phyloP scores from a whole-genome alignment of 2,113 vertebrate genomes.

The Morone chrysops region DNA sequence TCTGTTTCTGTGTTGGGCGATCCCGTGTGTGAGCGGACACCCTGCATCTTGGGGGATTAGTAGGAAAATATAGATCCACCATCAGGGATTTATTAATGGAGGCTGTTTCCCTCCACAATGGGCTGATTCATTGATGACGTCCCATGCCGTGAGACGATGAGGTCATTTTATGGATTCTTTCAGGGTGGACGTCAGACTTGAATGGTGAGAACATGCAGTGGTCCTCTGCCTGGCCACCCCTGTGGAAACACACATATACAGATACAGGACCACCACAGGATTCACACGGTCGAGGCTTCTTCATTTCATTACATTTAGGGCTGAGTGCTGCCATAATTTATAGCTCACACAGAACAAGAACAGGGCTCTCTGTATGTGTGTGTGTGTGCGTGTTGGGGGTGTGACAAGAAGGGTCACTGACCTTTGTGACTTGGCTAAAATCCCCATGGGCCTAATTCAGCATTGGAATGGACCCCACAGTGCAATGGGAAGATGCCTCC shows the following conservation, averaged over 20 bases:
- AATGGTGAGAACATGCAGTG: slow-evolving; percentile 72
- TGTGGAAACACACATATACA: slow-evolving; percentile 39
- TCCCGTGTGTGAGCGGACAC: slow-evolving; percentile 21
- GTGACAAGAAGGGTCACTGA: slow-evolving; percentile 77
- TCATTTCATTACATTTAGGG: slow-evolving; percentile 66
- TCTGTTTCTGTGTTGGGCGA: slow-evolving; percentile 37
- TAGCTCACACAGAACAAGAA: slow-evolving; percentile 68
- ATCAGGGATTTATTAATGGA: slow-evolving; percentile 70
- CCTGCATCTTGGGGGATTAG: slow-evolving; percentile 52
- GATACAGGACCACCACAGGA: slow-evolving; percentile 60
- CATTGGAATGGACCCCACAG: slow-evolving; percentile 84
- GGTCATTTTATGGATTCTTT: slow-evolving; percentile 81
- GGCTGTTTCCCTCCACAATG: slow-evolving; percentile 71
- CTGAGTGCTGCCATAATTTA: slow-evolving; percentile 80
- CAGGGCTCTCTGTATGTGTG: slow-evolving; percentile 53
- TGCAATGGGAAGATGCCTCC: slow-evolving; percentile 85
- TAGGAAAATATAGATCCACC: slow-evolving; percentile 66
- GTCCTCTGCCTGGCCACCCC: slow-evolving; percentile 41
- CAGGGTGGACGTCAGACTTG: slow-evolving; percentile 49
- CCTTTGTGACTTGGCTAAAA: slow-evolving; percentile 85
- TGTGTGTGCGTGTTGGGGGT: slow-evolving; percentile 60
- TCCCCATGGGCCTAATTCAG: slow-evolving; percentile 86
- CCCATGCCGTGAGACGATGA: slow-evolving; percentile 74
- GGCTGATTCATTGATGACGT: slow-evolving; percentile 80
- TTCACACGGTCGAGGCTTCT: slow-evolving; percentile 70